Conservation (phyloP, 2,113 vertebrate genomes). For the Peucedramus taeniatus region DNA sequence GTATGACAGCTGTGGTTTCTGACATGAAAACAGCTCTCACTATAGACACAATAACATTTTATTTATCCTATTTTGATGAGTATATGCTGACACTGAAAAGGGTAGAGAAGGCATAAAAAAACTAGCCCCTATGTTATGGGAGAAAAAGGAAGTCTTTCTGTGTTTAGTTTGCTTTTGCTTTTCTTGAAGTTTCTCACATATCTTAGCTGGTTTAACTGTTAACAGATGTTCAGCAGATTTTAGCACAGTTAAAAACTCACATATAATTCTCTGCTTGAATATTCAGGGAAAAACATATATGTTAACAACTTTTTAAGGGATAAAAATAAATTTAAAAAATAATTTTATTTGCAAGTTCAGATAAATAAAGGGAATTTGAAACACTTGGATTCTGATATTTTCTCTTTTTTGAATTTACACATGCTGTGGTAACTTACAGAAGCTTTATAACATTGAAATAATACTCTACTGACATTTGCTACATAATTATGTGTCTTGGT, state of each 20-base stretch:
- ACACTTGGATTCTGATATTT: not conserved
- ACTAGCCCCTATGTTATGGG: not conserved
- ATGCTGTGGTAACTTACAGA: not conserved
- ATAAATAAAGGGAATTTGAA: not conserved
- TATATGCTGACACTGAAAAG: conserved; percentile 10
- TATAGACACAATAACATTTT: not conserved
- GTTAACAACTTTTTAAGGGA: not conserved
- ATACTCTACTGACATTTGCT: not conserved
- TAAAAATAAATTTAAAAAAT: not conserved
- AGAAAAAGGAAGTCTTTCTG: not conserved
- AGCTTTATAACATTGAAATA: not conserved
- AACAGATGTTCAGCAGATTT: not conserved
- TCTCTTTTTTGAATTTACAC: not conserved
- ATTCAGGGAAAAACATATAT: not conserved
- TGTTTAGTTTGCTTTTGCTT: not conserved
- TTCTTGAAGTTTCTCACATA: not conserved
- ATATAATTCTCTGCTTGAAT: not conserved
- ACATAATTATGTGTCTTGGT: not conserved
- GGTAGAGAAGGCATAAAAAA: not conserved
- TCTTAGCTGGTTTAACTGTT: conserved; percentile 21
- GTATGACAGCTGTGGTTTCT: conserved; percentile 1
- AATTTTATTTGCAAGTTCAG: not conserved
- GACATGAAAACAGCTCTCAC: not conserved
- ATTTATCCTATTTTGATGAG: conserved; percentile 5
- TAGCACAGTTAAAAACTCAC: not conserved